Conservation (phyloP, 2,113 vertebrate genomes). For the Irena cyanogastra region DNA sequence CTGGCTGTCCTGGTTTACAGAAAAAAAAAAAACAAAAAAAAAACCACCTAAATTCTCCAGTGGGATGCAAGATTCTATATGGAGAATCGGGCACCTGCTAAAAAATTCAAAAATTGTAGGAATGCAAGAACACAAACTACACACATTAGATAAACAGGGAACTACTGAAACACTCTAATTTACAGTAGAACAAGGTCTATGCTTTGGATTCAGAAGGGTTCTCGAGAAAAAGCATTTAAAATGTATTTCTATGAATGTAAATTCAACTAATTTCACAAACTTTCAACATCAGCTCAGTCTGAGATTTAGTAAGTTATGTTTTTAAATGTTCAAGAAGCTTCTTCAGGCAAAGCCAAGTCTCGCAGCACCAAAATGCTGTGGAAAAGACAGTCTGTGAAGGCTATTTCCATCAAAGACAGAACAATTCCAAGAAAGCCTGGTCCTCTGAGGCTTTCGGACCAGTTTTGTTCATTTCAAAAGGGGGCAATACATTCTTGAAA, state of each 20-base stretch:
- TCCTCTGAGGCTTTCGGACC: background rate
- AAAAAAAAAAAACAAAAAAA: background rate
- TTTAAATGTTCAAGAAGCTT: background rate
- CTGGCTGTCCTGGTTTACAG: background rate
- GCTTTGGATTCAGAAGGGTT: background rate
- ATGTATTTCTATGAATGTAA: background rate
- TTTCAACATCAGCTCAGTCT: background rate
- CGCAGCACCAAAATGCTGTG: background rate
- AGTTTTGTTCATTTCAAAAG: background rate
- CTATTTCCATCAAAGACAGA: background rate
- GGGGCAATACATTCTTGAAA: background rate
- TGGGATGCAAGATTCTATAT: background rate
- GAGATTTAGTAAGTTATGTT: background rate
- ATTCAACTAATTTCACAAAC: background rate
- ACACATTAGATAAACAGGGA: background rate
- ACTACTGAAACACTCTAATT: background rate
- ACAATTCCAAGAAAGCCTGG: background rate
- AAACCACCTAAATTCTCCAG: background rate
- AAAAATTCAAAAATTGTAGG: background rate
- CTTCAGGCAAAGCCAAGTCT: background rate
- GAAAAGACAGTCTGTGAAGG: background rate
- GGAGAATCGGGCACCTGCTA: background rate
- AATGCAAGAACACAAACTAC: background rate
- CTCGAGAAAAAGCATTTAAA: background rate
- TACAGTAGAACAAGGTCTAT: background rate